Percentiles rank a stretch among this genome's conserved stretches.
These are phyloP conservation scores for Tychaedon coryphoeus DNA, from an alignment of 2,113 vertebrate species.

Conservation along the genomic window DNA sequence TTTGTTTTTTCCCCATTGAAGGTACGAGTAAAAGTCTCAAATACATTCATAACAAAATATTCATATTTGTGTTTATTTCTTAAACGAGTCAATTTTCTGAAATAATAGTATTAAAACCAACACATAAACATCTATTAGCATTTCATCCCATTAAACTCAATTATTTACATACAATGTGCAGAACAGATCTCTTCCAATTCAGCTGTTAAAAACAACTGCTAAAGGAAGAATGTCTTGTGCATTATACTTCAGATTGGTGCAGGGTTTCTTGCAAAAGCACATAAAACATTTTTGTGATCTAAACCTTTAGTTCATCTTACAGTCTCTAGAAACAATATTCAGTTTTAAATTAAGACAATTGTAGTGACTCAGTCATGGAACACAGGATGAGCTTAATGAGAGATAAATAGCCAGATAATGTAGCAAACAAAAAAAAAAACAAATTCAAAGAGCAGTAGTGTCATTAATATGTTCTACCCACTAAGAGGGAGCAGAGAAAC, in stretches of 20 bases:
- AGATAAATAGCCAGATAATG: background rate
- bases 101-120: background rate
- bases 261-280: background rate
- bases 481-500: background rate
- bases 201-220: background rate
- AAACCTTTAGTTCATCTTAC: background rate
- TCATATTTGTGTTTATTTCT: background rate
- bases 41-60: background rate
- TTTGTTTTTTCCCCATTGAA: background rate
- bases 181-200: background rate
- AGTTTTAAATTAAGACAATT: background rate
- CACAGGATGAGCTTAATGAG: background rate
- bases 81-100: background rate
- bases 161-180: background rate
- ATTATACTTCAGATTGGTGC: background rate
- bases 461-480: background rate
- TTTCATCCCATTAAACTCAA: background rate
- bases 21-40: background rate
- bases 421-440: background rate
- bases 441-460: background rate
- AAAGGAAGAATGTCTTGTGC: background rate
- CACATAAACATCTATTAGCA: background rate
- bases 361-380: background rate
- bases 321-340: background rate
- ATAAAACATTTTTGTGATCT: background rate